These are phyloP conservation scores for Erinaceus europaeus DNA, from an alignment of 2,113 vertebrate species.

Conservation along the genomic window DNA sequence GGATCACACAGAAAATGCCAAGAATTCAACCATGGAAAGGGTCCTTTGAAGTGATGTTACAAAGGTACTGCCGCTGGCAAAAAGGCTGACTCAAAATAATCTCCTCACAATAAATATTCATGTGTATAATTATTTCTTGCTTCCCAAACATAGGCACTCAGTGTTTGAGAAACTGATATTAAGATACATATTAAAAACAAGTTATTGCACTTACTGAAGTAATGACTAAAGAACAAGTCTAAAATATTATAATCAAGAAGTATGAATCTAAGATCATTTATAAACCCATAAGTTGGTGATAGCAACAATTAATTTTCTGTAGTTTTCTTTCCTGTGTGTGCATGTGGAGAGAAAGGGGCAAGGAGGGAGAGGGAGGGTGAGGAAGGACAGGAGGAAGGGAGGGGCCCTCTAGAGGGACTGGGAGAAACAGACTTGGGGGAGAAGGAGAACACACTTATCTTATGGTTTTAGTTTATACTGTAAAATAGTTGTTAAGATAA, in stretches of 20 bases:
- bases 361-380: too few relatives aligned
- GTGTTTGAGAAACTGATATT: not conserved
- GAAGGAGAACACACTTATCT: not conserved
- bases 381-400: too few relatives aligned
- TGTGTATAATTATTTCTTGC: not conserved
- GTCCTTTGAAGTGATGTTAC: not conserved
- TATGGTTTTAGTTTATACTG: not conserved
- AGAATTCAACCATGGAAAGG: constrained; percentile 47
- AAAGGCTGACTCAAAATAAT: not conserved
- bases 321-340: not conserved
- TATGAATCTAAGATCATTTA: not conserved
- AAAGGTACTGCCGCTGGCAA: constrained; percentile 1
- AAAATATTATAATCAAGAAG: not conserved
- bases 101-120: not conserved
- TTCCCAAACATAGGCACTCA: not conserved
- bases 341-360: too few relatives aligned
- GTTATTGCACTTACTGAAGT: not conserved
- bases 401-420: too few relatives aligned
- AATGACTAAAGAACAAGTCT: not conserved
- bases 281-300: not conserved
- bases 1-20: not conserved
- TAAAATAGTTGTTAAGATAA: not conserved
- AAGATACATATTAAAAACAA: not conserved
- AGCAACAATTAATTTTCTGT: not conserved
- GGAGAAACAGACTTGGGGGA: too few relatives aligned